Conservation (phyloP, 2,797 vertebrate species). For the Rhabdophis nuchalis region DNA sequence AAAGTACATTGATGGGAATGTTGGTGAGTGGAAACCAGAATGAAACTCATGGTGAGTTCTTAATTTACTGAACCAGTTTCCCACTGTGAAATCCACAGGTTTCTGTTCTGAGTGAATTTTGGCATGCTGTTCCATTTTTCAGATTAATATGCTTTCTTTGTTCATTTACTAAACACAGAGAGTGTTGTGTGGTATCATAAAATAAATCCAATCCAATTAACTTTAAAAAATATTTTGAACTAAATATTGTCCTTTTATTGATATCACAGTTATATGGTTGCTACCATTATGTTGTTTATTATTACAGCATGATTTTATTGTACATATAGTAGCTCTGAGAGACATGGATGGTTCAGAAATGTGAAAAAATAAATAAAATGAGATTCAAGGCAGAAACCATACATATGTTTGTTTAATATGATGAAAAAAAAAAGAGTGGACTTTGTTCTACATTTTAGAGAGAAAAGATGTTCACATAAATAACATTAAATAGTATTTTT, state of each 20-base stretch:
- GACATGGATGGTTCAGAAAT: background rate
- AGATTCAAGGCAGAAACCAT: background rate
- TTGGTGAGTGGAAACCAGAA: background rate
- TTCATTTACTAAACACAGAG: background rate
- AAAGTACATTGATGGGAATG: background rate
- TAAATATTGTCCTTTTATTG: background rate
- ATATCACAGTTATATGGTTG: background rate
- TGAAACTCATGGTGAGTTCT: background rate
- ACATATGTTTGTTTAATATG: background rate
- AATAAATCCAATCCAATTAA: background rate
- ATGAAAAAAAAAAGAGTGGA: background rate
- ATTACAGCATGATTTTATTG: background rate
- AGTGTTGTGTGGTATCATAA: background rate
- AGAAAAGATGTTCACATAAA: background rate
- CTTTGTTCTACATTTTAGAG: background rate
- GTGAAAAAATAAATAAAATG: background rate
- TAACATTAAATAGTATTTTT: background rate
- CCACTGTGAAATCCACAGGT: background rate
- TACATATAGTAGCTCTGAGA: background rate
- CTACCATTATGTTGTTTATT: background rate
- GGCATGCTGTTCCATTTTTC: background rate
- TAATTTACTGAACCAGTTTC: background rate
- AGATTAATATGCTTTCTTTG: background rate
- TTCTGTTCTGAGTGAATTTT: background rate
- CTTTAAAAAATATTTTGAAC: background rate